Evolutionary conservation across 2,888 invertebrate species (phyloP).

Genomic region (Villa cingulata): DNA sequence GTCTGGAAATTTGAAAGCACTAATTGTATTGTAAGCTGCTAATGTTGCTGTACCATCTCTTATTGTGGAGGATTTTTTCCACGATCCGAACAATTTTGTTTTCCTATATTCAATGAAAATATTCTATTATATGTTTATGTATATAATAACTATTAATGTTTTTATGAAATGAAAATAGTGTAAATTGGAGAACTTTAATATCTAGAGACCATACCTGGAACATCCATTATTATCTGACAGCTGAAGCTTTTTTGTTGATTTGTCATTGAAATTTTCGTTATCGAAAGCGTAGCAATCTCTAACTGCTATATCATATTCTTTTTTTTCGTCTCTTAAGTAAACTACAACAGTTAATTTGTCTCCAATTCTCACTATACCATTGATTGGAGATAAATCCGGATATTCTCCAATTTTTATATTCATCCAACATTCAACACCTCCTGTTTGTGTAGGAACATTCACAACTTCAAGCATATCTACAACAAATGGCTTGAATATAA

Average conservation of each 20-base stretch:
- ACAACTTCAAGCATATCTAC: slow-evolving; percentile 57
- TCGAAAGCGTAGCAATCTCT: slow-evolving; percentile 64
- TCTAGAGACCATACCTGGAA: slow-evolving; percentile 37
- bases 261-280: slow-evolving; percentile 44
- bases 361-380: slow-evolving; percentile 51
- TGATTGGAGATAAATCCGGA: slow-evolving; percentile 51
- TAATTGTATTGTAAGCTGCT: slow-evolving; percentile 52
- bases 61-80: slow-evolving; percentile 46
- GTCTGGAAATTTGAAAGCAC: slow-evolving; percentile 62
- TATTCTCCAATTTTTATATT: slow-evolving; percentile 57
- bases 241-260: slow-evolving; percentile 46
- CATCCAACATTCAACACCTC: slow-evolving; percentile 63
- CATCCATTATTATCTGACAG: slow-evolving; percentile 54
- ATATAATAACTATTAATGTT: not conserved
- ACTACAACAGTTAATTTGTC: slow-evolving; percentile 55
- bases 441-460: slow-evolving; percentile 48
- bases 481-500: slow-evolving; percentile 43
- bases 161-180: not conserved
- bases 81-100: slow-evolving; percentile 49
- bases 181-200: not conserved
- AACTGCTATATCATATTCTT: slow-evolving; percentile 51
- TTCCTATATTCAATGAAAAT: slow-evolving; percentile 36
- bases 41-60: slow-evolving; percentile 47
- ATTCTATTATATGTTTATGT: not conserved
- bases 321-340: slow-evolving; percentile 49